A percentile compares a stretch with the other conserved stretches of the same genome.
These are phyloP conservation scores for Uria lomvia DNA, from an alignment of 2,113 vertebrate species.

Conservation along the genomic window DNA sequence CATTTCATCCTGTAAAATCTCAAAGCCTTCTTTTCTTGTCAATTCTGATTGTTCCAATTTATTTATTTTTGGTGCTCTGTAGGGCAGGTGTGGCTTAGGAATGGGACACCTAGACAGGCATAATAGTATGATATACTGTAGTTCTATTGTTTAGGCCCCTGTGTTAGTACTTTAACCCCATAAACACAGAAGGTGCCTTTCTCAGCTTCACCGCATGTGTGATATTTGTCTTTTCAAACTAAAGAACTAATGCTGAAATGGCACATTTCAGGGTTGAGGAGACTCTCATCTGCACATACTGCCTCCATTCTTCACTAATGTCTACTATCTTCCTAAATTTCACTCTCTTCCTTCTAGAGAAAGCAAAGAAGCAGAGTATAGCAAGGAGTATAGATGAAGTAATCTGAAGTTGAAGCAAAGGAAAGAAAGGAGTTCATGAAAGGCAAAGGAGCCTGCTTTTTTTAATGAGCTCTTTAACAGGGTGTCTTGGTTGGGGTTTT, in stretches of 20 bases:
- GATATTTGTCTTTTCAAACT: neutral
- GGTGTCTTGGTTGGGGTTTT: neutral
- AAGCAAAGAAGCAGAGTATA: neutral
- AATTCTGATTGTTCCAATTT: neutral
- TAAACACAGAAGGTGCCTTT: neutral
- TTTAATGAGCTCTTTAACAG: neutral
- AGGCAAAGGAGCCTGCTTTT: neutral
- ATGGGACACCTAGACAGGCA: neutral
- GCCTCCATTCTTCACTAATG: neutral
- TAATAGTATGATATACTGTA: neutral
- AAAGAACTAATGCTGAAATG: neutral
- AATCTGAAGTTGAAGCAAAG: neutral
- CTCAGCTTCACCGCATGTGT: neutral
- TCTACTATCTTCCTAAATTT: neutral
- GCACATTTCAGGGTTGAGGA: neutral
- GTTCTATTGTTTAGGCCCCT: neutral
- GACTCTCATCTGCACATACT: neutral
- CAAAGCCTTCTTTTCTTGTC: neutral
- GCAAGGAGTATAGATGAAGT: neutral
- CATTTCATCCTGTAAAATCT: neutral
- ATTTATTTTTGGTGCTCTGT: neutral
- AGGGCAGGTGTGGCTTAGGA: neutral
- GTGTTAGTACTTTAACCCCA: neutral
- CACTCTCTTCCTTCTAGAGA: neutral
- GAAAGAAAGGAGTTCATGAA: neutral